These are phyloP conservation scores for Sarcoramphus papa DNA, from an alignment of 2,797 vertebrate genomes.

Conservation along the genomic window DNA sequence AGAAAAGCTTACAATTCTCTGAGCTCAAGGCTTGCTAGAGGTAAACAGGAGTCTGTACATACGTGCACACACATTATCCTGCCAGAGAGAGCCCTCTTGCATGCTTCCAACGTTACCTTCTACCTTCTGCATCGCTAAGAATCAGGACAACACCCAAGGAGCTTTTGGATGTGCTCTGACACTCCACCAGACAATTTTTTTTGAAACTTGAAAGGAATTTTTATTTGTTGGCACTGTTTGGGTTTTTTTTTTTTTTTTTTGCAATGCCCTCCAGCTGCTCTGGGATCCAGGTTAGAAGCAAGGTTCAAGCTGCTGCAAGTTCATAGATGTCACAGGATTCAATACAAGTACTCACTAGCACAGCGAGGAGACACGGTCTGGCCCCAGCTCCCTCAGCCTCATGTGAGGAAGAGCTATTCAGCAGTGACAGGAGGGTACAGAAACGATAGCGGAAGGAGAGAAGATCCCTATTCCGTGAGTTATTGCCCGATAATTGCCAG, in stretches of 20 bases:
- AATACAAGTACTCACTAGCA: neutral
- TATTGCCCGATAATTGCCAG: neutral
- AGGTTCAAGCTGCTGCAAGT: constrained; percentile 4
- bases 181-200: neutral
- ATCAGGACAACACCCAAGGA: neutral
- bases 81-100: neutral
- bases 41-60: neutral
- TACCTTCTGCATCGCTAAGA: neutral
- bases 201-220: neutral
- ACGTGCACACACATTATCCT: neutral
- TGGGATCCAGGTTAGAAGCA: neutral
- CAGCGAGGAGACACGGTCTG: fast-evolving
- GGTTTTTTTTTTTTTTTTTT: neutral
- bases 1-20: neutral
- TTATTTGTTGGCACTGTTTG: neutral
- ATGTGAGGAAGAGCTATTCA: neutral
- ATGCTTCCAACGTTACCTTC: neutral
- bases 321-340: neutral
- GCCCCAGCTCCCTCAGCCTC: neutral
- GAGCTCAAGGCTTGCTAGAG: neutral
- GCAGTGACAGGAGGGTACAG: neutral
- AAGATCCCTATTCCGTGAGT: neutral
- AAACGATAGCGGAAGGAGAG: neutral
- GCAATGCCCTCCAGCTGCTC: neutral
- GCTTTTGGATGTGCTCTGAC: neutral